Evolutionary conservation across 1,140 invertebrate species (phyloP), one percentile per base, ranked within the genome.

Genomic region (Meloidogyne exigua): DNA sequence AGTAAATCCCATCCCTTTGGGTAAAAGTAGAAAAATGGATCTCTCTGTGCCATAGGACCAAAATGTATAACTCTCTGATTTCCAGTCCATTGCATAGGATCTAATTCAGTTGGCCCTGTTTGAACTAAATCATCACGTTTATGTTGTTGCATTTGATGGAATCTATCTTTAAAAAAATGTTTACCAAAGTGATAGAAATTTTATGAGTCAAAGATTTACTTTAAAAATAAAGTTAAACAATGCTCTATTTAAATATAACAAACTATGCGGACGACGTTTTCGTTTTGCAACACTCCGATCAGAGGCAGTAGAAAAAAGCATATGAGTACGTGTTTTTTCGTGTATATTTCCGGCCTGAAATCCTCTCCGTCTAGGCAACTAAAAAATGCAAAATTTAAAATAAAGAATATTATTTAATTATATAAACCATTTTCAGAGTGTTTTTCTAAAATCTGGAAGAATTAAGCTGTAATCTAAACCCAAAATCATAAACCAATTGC

Each of bases 121-220:
- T 87, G 86, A 10, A 87, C 76, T 84, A 87, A 87, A 78, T 87
- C 85, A 68, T 87, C 85, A 32, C 87, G 87, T 69, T 87, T 87
- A 64, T 87, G 86, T 65, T 73, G 71, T 21, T 77, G 75, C 63
- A 74, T 80, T 72, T 85, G 83, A 76, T 87, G 85, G 28, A 86
- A 83, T 75, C 86, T 87, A 68, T 86, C 84, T 86, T 42, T n/a
- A 68, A 85, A 25, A 68, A 76, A 25, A 44, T 18, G 12, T 5
- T 7, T 32, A 7, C 7, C 28, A 32, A 32, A 32, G 28, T 7
- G 28, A 32, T 32, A 32, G 28, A 32, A 32, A 32, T 32, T 32
- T 7, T 7, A 32, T 3, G 2, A 32, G 28, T 7, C 28, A 32
- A 32, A 32, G n/a, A n/a, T 32, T 32, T 32, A 32, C 7, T 32